Conservation (phyloP, 2,888 invertebrate genomes). For the Cremastinae sp. region DNA sequence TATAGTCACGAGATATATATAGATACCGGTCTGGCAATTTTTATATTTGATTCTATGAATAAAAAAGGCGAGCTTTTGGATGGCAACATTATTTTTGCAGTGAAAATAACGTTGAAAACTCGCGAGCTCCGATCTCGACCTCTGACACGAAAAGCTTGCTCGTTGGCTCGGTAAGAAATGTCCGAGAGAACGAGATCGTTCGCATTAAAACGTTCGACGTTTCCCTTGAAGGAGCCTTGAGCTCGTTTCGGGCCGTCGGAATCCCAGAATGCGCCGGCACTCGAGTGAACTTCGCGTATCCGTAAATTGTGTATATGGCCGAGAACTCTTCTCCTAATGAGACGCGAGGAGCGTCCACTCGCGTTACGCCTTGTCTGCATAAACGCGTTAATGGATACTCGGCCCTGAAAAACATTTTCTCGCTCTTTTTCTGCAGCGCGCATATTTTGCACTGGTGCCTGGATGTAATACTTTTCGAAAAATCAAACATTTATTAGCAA, state of each 20-base stretch:
- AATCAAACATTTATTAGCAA: no score
- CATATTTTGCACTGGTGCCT: constrained; percentile 3
- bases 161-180: constrained; percentile 22
- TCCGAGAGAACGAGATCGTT: constrained; percentile 28
- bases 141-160: constrained; percentile 42
- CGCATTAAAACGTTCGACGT: constrained; percentile 9
- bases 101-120: constrained; percentile 40
- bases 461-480: no score
- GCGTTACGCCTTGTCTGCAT: constrained; percentile 35
- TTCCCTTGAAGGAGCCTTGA: constrained; percentile 61
- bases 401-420: constrained; percentile 48
- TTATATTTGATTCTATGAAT: no score
- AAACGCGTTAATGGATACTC: constrained; percentile 57
- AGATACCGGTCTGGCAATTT: no score
- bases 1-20: no score
- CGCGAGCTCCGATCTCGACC: constrained; percentile 22
- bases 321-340: constrained; percentile 54
- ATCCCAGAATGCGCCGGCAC: constrained; percentile 43
- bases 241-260: constrained; percentile 53
- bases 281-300: constrained; percentile 36
- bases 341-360: constrained; percentile 47
- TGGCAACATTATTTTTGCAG: no score
- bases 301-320: not conserved
- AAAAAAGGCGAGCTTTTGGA: no score
- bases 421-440: constrained; percentile 28